These are phyloP conservation scores for Cancer borealis DNA, from an alignment of 2,888 invertebrate genomes.

Conservation along the genomic window DNA sequence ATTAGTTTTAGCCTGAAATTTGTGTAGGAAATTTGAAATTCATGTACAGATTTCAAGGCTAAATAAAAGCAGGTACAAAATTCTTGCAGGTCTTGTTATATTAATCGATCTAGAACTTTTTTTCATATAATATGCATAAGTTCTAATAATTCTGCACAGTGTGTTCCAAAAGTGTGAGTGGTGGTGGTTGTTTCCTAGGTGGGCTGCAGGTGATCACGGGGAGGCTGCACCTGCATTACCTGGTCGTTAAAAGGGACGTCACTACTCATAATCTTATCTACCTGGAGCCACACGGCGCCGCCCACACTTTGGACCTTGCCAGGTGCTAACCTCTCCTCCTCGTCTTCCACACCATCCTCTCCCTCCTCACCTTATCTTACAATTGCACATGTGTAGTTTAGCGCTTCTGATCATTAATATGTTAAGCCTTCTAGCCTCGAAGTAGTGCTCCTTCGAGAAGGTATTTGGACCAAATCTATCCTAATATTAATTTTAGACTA, in stretches of 20 bases:
- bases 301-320: neutral
- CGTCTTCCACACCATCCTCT: neutral
- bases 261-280: neutral
- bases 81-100: neutral
- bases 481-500: neutral
- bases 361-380: neutral
- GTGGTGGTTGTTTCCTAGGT: neutral
- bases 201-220: conserved; percentile 44
- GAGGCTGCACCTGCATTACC: neutral
- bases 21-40: no score
- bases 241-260: neutral
- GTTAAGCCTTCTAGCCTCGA: no score
- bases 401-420: no score
- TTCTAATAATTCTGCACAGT: neutral
- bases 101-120: neutral
- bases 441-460: neutral
- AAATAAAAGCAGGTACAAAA: no score
- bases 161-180: neutral
- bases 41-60: no score
- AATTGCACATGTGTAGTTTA: no score
- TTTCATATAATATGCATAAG: no score
- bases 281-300: neutral
- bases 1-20: no score
- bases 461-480: neutral
- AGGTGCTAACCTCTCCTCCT: neutral